A percentile compares a stretch with the other conserved stretches of the same genome.
Conservation (phyloP, 2,113 vertebrate genomes). For the Pseudorectes ferrugineus region DNA sequence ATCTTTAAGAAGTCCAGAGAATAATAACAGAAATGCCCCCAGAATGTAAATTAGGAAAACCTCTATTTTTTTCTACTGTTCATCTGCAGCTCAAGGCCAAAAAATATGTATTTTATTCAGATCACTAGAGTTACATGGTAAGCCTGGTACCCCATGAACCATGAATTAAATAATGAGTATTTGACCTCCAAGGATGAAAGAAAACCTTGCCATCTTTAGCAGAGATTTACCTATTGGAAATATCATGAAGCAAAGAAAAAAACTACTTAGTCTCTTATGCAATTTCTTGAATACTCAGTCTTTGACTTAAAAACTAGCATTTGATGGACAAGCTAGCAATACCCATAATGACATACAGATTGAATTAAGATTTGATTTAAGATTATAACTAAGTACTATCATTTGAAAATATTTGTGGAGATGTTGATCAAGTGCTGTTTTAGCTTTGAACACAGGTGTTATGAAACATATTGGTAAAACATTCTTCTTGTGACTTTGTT, state of each 20-base stretch:
- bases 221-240: neutral
- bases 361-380: neutral
- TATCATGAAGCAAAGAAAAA: neutral
- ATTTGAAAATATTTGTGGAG: neutral
- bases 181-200: conserved; percentile 9
- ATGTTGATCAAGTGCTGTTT: neutral
- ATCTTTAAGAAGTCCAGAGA: neutral
- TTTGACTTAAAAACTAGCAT: neutral
- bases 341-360: neutral
- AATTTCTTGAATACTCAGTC: neutral
- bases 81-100: neutral
- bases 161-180: neutral
- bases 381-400: neutral
- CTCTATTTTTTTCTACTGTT: neutral
- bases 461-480: neutral
- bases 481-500: neutral
- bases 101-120: neutral
- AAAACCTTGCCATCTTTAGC: neutral
- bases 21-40: neutral
- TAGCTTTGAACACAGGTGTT: neutral
- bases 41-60: neutral
- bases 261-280: neutral
- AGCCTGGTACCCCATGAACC: neutral
- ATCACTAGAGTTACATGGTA: neutral
- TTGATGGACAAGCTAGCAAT: neutral